Conservation (phyloP, 2,888 invertebrate species). For the Lysandra bellargus region DNA sequence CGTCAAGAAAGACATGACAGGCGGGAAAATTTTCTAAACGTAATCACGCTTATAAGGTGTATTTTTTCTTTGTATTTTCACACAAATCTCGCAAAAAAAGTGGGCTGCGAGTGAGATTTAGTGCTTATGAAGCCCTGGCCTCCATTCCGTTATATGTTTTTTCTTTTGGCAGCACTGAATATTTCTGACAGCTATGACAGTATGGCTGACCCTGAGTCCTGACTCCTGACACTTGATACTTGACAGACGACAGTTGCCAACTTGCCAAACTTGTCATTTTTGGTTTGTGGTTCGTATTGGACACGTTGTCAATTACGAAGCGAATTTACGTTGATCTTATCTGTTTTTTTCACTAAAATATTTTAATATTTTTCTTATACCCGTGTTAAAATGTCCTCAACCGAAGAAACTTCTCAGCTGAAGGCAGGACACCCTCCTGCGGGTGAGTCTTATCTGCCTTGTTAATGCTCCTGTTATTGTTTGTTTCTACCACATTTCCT, state of each 20-base stretch:
- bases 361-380: slow-evolving; percentile 31
- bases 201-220: neutral
- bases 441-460: slow-evolving; percentile 78
- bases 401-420: slow-evolving; percentile 83
- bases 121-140: too few relatives aligned
- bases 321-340: slow-evolving; percentile 52
- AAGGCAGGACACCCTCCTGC: slow-evolving; percentile 95
- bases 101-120: too few relatives aligned
- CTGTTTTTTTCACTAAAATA: slow-evolving; percentile 44
- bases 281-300: slow-evolving; percentile 43
- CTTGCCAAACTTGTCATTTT: slow-evolving; percentile 34
- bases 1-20: too few relatives aligned
- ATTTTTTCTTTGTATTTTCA: too few relatives aligned
- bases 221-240: neutral
- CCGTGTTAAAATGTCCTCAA: slow-evolving; percentile 59
- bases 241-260: neutral
- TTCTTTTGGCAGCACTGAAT: neutral
- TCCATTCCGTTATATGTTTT: neutral
- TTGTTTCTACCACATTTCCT: neutral
- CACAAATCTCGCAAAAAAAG: too few relatives aligned
- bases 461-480: neutral
- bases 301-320: slow-evolving; percentile 58
- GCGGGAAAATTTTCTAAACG: too few relatives aligned
- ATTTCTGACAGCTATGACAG: too few relatives aligned
- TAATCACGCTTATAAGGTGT: too few relatives aligned